Conservation (phyloP, 2,888 invertebrate genomes). For the Monochamus alternatus region DNA sequence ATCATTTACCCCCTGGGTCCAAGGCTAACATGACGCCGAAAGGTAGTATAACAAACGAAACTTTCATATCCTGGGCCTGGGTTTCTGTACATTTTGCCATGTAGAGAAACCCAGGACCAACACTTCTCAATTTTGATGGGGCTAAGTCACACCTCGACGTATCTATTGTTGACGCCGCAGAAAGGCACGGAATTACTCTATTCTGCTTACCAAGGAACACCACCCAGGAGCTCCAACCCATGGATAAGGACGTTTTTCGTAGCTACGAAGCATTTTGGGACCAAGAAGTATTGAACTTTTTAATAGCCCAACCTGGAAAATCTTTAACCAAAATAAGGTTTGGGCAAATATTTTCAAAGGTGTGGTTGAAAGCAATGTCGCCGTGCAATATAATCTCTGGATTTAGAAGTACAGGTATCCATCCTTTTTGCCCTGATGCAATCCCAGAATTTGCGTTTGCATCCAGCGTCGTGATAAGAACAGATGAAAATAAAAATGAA, state of each 20-base stretch:
- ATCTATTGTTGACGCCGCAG: slow-evolving; percentile 60
- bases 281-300: slow-evolving; percentile 37
- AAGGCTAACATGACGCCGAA: slow-evolving; percentile 54
- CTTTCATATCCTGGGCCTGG: slow-evolving; percentile 52
- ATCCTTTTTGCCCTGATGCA: slow-evolving; percentile 11
- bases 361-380: slow-evolving; percentile 40
- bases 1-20: slow-evolving; percentile 57
- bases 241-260: slow-evolving; percentile 63
- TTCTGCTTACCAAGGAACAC: slow-evolving; percentile 66
- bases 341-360: slow-evolving; percentile 31
- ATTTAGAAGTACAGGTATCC: slow-evolving; percentile 32
- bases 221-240: slow-evolving; percentile 64
- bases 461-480: neutral
- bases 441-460: slow-evolving; percentile 38
- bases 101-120: slow-evolving; percentile 52
- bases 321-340: slow-evolving; percentile 37
- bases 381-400: slow-evolving; percentile 35
- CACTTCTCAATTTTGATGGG: slow-evolving; percentile 60
- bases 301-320: slow-evolving; percentile 27
- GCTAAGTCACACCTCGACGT: slow-evolving; percentile 60
- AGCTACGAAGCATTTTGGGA: slow-evolving; percentile 48
- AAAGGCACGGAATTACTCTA: slow-evolving; percentile 54
- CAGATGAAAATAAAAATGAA: neutral
- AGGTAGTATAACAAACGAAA: slow-evolving; percentile 58
- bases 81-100: slow-evolving; percentile 59